Evolutionary conservation across 2,888 invertebrate genomes (phyloP), one percentile per base, ranked within the genome.

Genomic region (Drosophila fulvimacula): DNA sequence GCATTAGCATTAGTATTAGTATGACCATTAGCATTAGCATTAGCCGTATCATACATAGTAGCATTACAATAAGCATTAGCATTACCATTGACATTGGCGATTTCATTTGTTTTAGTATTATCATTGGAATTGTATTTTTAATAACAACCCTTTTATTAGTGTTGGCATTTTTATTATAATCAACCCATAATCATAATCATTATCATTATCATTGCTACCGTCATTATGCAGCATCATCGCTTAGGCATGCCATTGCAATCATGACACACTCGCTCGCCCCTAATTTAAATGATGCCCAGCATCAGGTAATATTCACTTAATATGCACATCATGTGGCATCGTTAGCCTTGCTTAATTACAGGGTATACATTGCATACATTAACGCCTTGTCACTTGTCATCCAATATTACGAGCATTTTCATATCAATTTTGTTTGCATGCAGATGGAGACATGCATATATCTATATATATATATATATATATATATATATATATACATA

Each of bases 321-420:
- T 27, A 57, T 57, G 57, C 57, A 7, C 44, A 38, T 38, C 36
- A 57, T 46, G 36, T n/a, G 27, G 5, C 15, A 46, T 57, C 57
- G 57, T 39, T 39, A 39, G 34, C 27, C 19, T 2, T 13, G 46
- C 32, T 32, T 48, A 39, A 34, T 63, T 41, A 30, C 41, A 55
- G 69, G 55, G 60, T 67, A 67, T 67, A 24, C 34, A 19, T 56
- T 10, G 30, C 24, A 39, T 39, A 51, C 51, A 52, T 53, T 69
- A 48, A 58, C 53, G 52, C 49, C 42, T 67, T 73, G 60, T 64
- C 65, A 61, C 53, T 51, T 73, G 61, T 62, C 66, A 65, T 59
- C 48, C 38, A 39, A 63, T 68, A 74, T 62, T 44, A 44, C 65
- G 56, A 39, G 58, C 64, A 55, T 34, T 60, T 63, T 41, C 57